phyloP scores from a whole-genome alignment of 1,140 invertebrate genomes.

The Lutraria rhynchaena region DNA sequence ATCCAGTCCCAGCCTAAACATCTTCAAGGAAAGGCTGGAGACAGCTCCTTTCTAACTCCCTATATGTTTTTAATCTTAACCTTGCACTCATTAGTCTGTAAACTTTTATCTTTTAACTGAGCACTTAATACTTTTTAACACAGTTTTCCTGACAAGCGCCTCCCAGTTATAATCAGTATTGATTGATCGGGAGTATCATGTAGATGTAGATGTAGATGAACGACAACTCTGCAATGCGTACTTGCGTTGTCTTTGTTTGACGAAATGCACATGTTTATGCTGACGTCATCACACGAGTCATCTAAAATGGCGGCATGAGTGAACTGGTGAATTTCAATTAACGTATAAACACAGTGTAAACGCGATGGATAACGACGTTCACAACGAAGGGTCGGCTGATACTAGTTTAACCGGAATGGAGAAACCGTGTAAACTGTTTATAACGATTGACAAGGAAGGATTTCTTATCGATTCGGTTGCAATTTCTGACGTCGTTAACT shows the following conservation, averaged over 20 bases:
- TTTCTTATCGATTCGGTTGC: constrained; percentile 40
- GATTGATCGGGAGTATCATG: too few relatives aligned
- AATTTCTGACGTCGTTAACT: constrained; percentile 44
- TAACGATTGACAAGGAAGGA: constrained; percentile 36
- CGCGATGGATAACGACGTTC: not conserved
- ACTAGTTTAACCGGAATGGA: constrained; percentile 22
- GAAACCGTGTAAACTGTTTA: constrained; percentile 44
- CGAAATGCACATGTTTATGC: not conserved
- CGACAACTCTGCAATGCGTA: too few relatives aligned
- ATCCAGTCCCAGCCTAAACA: too few relatives aligned
- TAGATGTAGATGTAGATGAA: too few relatives aligned
- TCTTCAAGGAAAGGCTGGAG: too few relatives aligned
- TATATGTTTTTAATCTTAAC: too few relatives aligned
- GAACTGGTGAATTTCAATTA: constrained; percentile 22
- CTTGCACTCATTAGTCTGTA: too few relatives aligned
- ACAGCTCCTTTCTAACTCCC: too few relatives aligned
- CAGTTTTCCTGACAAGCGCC: too few relatives aligned
- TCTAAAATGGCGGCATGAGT: constrained; percentile 25
- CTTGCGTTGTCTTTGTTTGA: constrained; percentile 10
- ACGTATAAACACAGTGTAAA: not conserved
- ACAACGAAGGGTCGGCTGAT: not conserved
- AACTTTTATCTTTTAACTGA: too few relatives aligned
- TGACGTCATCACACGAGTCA: constrained; percentile 33
- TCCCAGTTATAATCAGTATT: too few relatives aligned
- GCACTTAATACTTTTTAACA: too few relatives aligned